Percentiles rank a stretch among this genome's conserved stretches.
phyloP scores from a whole-genome alignment of 2,113 vertebrate species.

The Halichoeres trimaculatus region DNA sequence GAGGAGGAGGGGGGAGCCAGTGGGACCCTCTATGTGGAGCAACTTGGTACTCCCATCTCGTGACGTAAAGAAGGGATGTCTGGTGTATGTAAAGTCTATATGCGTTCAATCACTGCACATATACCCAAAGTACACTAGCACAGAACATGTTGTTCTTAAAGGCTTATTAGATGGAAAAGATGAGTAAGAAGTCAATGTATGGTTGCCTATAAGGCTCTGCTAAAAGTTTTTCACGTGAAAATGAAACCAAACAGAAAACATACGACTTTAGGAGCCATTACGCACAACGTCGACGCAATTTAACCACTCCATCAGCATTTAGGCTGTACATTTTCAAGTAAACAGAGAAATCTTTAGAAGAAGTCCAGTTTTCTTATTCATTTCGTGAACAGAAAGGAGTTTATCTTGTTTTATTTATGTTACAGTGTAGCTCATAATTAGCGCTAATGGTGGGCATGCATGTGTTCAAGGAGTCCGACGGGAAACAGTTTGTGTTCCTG shows the following conservation, averaged over 20 bases:
- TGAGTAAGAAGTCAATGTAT: no score
- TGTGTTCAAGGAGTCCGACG: not conserved
- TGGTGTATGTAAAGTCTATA: slow-evolving; percentile 2
- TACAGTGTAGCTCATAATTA: slow-evolving; percentile 1
- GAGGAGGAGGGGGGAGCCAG: slow-evolving; percentile 12
- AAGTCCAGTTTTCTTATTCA: no score
- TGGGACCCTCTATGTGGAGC: slow-evolving; percentile 43
- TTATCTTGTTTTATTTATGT: not conserved
- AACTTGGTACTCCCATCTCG: slow-evolving; percentile 48
- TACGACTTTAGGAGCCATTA: not conserved
- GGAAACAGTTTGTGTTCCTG: slow-evolving; percentile 71
- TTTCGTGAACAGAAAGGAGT: no score
- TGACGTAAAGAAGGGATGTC: slow-evolving; percentile 52
- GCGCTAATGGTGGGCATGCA: not conserved
- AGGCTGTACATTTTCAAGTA: no score
- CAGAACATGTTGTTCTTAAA: not conserved
- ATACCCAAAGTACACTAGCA: not conserved
- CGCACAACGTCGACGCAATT: slow-evolving; percentile 14
- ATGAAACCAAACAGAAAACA: no score
- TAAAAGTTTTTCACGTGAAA: not conserved
- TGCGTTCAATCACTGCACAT: slow-evolving; percentile 13
- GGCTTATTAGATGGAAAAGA: not conserved
- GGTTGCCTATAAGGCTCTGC: no score
- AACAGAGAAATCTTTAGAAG: no score
- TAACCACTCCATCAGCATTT: not conserved